Evolutionary conservation across 2,797 vertebrate genomes (phyloP), one percentile per base, ranked within the genome.

Genomic region (Periophthalmus magnuspinnatus): DNA sequence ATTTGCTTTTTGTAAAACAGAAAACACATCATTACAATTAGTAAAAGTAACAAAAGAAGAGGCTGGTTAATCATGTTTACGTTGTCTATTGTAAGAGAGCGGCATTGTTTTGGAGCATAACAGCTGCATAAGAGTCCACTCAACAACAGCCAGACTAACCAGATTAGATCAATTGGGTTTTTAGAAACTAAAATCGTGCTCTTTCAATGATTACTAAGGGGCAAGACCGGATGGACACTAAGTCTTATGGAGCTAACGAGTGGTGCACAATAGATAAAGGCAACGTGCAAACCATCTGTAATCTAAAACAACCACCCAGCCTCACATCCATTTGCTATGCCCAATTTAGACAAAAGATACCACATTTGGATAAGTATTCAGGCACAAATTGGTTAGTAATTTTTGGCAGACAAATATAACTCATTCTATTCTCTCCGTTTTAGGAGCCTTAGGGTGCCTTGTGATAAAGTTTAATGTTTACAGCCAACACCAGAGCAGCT

Each of bases 401-500:
- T 24, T 32, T 62, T 62, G 21, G 34, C 36, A 13, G 36, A 62
- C 19, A 41, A 60, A 36, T 38, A 36, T 34, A 11, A 45, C 10
- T n/a, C 28, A 47, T 64, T 64, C 38, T 19, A 64, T 48, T 62
- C 41, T 10, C 62, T 47, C 41, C 32, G 41, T 47, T 41, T 21
- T 28, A 14, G 6, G 62, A 28, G 62, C 41, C 41, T 32, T 48
- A 36, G 62, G 61, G 61, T 45, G 11, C 16, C 5, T 47, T 47
- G 6, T 17, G 62, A 41, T 34, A 62, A 41, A 64, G 38, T 48
- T 17, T 9, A 19, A 19, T 64, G 41, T 47, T 63, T 63, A 47
- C 61, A 64, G 41, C 38, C 38, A 64, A 64, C 41, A 47, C 38
- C 60, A 62, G 60, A 62, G 61, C 38, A 64, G 62, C 62, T 47